A percentile compares a stretch with the other conserved stretches of the same genome.
phyloP scores from a whole-genome alignment of 2,888 invertebrate species.

The Orthosia gracilis region DNA sequence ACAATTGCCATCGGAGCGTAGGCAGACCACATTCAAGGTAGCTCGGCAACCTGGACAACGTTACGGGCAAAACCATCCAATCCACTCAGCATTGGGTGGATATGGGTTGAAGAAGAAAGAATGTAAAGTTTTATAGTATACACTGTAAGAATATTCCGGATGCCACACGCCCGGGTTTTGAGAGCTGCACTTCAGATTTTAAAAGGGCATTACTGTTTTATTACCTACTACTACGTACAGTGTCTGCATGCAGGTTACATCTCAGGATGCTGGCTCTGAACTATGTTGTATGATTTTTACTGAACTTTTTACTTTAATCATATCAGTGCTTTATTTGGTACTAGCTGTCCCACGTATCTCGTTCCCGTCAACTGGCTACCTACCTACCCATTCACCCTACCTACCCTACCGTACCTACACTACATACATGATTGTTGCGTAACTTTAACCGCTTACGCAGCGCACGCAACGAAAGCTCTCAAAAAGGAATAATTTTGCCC shows the following conservation, averaged over 20 bases:
- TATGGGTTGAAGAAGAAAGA: background rate
- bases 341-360: too few species aligned
- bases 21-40: too few species aligned
- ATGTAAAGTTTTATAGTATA: conserved; percentile 79
- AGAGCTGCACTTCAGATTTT: conserved; percentile 77
- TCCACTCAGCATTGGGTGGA: background rate
- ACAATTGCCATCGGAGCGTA: too few species aligned
- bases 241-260: conserved; percentile 73
- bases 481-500: too few species aligned
- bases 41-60: too few species aligned
- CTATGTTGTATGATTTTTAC: conserved; percentile 58
- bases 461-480: too few species aligned
- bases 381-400: too few species aligned
- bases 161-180: conserved; percentile 82
- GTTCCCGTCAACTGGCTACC: too few species aligned
- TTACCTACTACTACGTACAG: conserved; percentile 78
- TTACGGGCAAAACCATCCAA: too few species aligned
- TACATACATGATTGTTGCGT: too few species aligned
- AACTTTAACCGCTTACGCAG: too few species aligned
- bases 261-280: conserved; percentile 80
- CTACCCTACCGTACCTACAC: too few species aligned
- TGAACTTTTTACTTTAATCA: conserved; percentile 5
- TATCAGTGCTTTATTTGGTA: background rate
- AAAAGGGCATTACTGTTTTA: conserved; percentile 77
- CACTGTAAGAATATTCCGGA: conserved; percentile 79